phyloP scores from a whole-genome alignment of 1,140 invertebrate genomes.

The Copidosoma floridanum region DNA sequence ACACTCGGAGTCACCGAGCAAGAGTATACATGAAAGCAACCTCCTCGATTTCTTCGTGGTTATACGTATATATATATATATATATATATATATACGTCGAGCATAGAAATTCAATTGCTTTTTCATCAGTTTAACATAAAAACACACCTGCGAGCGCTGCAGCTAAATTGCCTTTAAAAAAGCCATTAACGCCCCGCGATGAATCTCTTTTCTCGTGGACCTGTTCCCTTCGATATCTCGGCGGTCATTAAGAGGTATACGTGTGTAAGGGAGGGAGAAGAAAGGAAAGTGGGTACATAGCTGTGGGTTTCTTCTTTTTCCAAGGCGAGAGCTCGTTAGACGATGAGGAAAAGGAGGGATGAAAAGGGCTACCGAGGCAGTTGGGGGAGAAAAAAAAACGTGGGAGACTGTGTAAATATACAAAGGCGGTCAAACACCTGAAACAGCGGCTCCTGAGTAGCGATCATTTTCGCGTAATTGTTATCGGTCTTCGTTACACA shows the following conservation, averaged over 20 bases:
- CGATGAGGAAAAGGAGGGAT: not conserved
- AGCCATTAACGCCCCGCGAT: constrained; percentile 14
- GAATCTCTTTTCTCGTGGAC: constrained; percentile 16
- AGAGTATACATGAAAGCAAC: no score
- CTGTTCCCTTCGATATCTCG: constrained; percentile 10
- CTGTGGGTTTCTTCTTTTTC: not conserved
- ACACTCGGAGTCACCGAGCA: no score
- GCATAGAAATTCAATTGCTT: constrained; percentile 5
- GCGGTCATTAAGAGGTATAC: constrained; percentile 15
- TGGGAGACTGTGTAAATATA: not conserved
- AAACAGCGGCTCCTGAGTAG: no score
- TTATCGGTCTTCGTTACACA: not conserved
- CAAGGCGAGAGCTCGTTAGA: constrained; percentile 21
- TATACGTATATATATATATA: no score
- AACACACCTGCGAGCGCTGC: constrained; percentile 8
- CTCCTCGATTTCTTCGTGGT: no score
- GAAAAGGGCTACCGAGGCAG: no score
- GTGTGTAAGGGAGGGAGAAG: constrained; percentile 2
- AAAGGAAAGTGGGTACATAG: constrained; percentile 17
- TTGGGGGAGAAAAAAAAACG: not conserved
- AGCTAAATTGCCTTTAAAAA: constrained; percentile 20
- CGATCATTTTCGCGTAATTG: constrained; percentile 29
- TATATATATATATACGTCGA: no score
- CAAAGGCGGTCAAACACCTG: constrained; percentile 18
- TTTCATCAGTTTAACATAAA: constrained; percentile 10